Conservation (phyloP, 23 tunicate species). For the Trididemnum nubilum region DNA sequence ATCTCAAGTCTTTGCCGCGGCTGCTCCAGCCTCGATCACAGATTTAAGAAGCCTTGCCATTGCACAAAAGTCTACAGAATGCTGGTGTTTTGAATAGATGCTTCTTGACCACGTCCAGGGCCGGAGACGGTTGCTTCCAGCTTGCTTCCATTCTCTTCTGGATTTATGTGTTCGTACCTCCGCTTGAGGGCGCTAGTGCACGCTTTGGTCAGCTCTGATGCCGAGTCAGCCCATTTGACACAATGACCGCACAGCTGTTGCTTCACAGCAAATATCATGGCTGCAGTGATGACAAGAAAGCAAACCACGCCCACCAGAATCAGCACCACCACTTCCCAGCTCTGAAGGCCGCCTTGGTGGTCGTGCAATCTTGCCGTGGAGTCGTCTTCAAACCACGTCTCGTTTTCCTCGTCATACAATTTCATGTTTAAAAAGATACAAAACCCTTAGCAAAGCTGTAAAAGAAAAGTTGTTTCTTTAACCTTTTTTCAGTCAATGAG, state of each 20-base stretch:
- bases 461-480: no score
- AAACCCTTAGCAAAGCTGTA: no score
- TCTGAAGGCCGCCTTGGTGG: background rate
- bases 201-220: background rate
- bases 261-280: slow-evolving; percentile 16
- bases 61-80: no score
- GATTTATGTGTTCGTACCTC: background rate
- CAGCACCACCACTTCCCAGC: slow-evolving; percentile 1
- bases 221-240: slow-evolving; percentile 14
- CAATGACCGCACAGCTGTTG: slow-evolving; percentile 25
- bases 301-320: background rate
- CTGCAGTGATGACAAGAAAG: background rate
- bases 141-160: no score
- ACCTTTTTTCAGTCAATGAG: no score
- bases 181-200: background rate
- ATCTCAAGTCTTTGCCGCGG: no score
- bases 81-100: no score
- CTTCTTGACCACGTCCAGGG: no score
- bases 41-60: no score
- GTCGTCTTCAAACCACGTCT: background rate
- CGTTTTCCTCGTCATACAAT: background rate
- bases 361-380: background rate
- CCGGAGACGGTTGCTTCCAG: no score
- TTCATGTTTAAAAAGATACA: no score
- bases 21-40: no score